Evolutionary conservation across 2,797 vertebrate genomes (phyloP), one percentile per base, ranked within the genome.

Genomic region (Buceros bicornis): DNA sequence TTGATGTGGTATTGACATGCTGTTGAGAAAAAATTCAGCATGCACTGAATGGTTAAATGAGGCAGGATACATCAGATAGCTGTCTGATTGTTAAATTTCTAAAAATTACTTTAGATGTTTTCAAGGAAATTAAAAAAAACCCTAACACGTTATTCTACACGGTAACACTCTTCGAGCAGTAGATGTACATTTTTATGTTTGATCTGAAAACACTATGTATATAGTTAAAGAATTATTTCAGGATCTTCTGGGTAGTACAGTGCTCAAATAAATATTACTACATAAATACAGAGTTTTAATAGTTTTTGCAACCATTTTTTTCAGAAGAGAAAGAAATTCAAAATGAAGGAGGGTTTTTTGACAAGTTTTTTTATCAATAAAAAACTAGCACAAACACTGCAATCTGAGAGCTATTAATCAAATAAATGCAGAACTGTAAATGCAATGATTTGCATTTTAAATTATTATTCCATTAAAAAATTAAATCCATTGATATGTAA

Each of bases 11-110:
- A 94, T 91, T 74, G 89, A 93, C 76, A 80, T 31, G 58, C 80
- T 87, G 91, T 50, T 97, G 70, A 94, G 51, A 56, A 88, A 93
- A 91, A 89, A 65, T 58, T 50, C 64, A 82, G 72, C 87, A 92
- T 51, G 31, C 47, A 53, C 11, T 43, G 81, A 60, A 61, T 57
- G 45, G 58, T 51, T 95, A 95, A 92, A 87, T 47, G 82, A 77
- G 51, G 37, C 45, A 74, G 51, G 31, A 91, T 58, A 82, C 14
- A 37, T 10, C 31, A 62, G 33, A 61, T 82, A 65, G 48, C 31
- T 62, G 9, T 95, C 29, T 31, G 61, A 67, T 50, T 61, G 16
- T 53, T 91, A 70, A 69, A 53, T 87, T 93, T 89, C 72, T 71
- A 89, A 90, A 89, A 92, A 71, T 48, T 28, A 85, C 7, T 40